Evolutionary conservation across 2,113 vertebrate genomes (phyloP), one percentile per base, ranked within the genome.

Genomic region (Ariopsis seemanni): DNA sequence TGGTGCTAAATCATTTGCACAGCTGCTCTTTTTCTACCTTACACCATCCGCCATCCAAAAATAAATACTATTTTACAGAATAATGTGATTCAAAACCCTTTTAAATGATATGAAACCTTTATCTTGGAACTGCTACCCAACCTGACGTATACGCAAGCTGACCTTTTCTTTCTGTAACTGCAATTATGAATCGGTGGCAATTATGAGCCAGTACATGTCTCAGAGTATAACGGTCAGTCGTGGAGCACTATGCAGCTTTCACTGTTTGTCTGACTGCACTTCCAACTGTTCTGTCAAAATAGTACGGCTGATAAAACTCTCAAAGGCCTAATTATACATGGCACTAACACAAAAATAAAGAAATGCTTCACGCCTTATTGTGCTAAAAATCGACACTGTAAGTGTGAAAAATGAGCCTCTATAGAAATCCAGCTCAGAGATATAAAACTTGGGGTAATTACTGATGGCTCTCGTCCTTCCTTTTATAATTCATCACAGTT

Each of bases 101-200:
- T 25, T 77, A 52, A 77, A 78, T 30, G 15, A 78, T 8, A 78
- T 17, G 7, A 2, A 30, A 74, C 63, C 25, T 69, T 83, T 52
- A 83, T 69, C 63, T 11, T 30, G 48, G 1, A 84, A 55, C 48
- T 55, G 63, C 48, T 69, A 58, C 15, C 6, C 63, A 30, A 55
- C 50, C 82, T 84, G 50, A 65, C 42, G 7, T n/a, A 18, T 55
- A 69, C 5, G 34, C 60, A 85, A 57, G 20, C 34, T 85, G 84
- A 63, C 72, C 84, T 77, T 77, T 85, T 85, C 34, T 5, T 48
- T 77, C 71, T 85, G 34, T 63, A 77, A 58, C 63, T 63, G 55
- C 60, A 62, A 85, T 60, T 77, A 85, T 8, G n/a, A 60, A 62
- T 60, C n/a, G 18, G 34, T 77, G 71, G 63, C 84, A 63, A 77